Conservation (phyloP, 1,140 invertebrate species). For the Drosophila punjabiensis region DNA sequence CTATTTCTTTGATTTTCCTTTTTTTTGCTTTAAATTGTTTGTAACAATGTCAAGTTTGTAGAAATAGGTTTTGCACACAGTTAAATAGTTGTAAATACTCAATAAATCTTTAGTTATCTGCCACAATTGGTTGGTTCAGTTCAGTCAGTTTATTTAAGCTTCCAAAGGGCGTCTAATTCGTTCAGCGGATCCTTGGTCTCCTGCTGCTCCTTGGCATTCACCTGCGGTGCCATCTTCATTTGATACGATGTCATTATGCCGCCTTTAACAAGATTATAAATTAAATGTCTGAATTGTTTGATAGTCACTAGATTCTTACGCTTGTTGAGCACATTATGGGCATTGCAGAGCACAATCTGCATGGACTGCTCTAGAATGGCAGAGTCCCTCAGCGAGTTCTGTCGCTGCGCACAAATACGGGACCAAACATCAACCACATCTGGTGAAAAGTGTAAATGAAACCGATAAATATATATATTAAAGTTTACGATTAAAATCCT, state of each 20-base stretch:
- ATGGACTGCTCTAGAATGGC: constrained; percentile 79
- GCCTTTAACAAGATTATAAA: constrained; percentile 32
- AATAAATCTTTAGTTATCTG: constrained; percentile 25
- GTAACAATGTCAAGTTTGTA: constrained; percentile 54
- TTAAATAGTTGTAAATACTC: constrained; percentile 48
- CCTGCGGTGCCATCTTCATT: constrained; percentile 84
- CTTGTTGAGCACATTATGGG: constrained; percentile 82
- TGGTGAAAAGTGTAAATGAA: constrained; percentile 7
- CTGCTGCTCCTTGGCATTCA: constrained; percentile 79
- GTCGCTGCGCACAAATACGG: constrained; percentile 81
- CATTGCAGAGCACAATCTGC: constrained; percentile 81
- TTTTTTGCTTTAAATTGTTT: constrained; percentile 44
- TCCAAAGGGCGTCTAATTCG: constrained; percentile 84
- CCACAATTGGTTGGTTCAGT: constrained; percentile 50
- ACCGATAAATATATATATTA: neutral
- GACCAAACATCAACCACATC: constrained; percentile 85
- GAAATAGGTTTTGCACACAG: constrained; percentile 33
- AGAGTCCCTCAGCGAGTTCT: constrained; percentile 74
- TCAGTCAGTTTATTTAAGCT: constrained; percentile 77
- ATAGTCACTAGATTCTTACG: constrained; percentile 43
- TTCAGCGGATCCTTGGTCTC: constrained; percentile 84
- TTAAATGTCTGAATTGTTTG: neutral
- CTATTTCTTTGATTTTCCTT: constrained; percentile 22
- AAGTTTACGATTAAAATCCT: neutral
- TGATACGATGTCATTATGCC: constrained; percentile 85